These are phyloP conservation scores for Pyrochroa serraticornis DNA, from an alignment of 2,888 invertebrate genomes.

Conservation along the genomic window DNA sequence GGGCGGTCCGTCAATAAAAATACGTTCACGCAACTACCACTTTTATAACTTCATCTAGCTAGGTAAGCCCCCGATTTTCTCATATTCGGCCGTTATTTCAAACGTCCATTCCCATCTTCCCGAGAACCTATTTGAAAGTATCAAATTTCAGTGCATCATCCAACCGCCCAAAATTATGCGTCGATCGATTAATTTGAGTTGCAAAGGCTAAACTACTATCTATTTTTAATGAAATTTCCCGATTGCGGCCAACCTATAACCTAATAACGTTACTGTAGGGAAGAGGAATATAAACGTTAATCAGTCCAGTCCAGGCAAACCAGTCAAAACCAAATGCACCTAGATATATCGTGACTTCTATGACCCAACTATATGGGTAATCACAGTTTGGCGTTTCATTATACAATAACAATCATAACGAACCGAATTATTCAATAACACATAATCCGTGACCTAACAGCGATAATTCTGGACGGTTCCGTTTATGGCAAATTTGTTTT, in stretches of 20 bases:
- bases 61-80: not conserved
- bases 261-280: too few species aligned
- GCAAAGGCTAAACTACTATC: not conserved
- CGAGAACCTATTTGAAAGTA: not conserved
- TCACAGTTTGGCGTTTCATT: constrained; percentile 23
- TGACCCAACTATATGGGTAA: constrained; percentile 3
- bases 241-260: too few species aligned
- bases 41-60: constrained; percentile 4
- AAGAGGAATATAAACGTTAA: too few species aligned
- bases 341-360: too few species aligned
- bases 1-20: not conserved
- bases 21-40: constrained; percentile 4
- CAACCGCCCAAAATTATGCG: not conserved
- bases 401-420: constrained; percentile 21
- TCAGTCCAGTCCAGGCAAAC: too few species aligned
- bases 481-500: too few species aligned
- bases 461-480: too few species aligned
- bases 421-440: constrained; percentile 24
- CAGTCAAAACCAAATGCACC: too few species aligned
- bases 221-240: not conserved
- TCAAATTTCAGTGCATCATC: not conserved
- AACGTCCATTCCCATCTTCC: not conserved
- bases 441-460: constrained; percentile 2
- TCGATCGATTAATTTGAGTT: not conserved
- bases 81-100: not conserved